Evolutionary conservation across 2,888 invertebrate genomes (phyloP), one percentile per base, ranked within the genome.

Genomic region (Neoitamus cyanurus): DNA sequence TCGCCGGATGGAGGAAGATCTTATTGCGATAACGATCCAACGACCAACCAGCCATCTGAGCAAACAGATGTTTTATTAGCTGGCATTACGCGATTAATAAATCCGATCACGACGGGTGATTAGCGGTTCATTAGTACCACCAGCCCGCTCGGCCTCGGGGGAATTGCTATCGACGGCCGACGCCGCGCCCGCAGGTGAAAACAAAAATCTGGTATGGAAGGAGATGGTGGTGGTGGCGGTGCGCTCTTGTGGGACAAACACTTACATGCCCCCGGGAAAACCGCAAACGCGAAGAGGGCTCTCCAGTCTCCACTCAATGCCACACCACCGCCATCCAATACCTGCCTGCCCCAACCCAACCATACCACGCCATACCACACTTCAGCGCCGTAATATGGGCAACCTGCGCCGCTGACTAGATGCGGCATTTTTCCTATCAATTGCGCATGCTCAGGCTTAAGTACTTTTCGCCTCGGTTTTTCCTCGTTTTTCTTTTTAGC

Each of bases 361-460:
- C 25, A 58, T 25, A 25, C 4, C 25, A 58, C 6, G n/a, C n/a
- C n/a, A 4, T 13, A 0, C 58, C 20, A 1, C 20, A 2, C 20
- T 58, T 58, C 7, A 58, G 15, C 58, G 25, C 6, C 25, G 1
- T 58, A 58, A 58, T 1, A 58, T 58, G 25, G 15, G 58, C 25
- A 58, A 58, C 58, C 58, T 58, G 58, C 25, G 20, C 58, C 48
- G 48, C 9, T 20, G 20, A 48, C 48, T 48, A 48, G 48, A 20
- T 25, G 58, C 9, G 25, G 25, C 20, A 58, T 58, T 58, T 58
- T 58, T 58, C 58, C 58, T 58, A 58, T 58, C 58, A 58, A 58
- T 58, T 58, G 58, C 58, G 58, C 58, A 58, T 58, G 58, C 58
- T 58, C 58, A 58, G 58, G 58, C 58, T 58, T 58, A 58, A 58